Conservation (phyloP, 2,113 vertebrate species). For the Pithys albifrons region DNA sequence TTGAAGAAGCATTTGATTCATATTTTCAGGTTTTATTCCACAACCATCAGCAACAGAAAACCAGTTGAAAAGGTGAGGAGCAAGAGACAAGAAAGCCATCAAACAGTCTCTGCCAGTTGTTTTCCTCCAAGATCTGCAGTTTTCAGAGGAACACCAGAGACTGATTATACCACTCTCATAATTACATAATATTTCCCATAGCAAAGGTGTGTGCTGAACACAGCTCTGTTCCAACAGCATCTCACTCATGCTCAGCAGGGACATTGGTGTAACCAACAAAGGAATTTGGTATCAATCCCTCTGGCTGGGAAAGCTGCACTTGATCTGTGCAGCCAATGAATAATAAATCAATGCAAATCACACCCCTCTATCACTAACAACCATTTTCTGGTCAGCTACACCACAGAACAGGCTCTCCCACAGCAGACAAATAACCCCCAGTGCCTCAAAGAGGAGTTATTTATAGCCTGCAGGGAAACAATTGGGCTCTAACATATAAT, state of each 20-base stretch:
- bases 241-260: slow-evolving; percentile 16
- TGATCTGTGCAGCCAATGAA: slow-evolving; percentile 52
- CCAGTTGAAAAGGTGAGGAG: not conserved
- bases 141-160: not conserved
- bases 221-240: not conserved
- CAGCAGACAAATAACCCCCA: slow-evolving; percentile 29
- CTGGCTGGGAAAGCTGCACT: not conserved
- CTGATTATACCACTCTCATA: not conserved
- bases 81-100: not conserved
- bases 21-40: not conserved
- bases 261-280: slow-evolving; percentile 23
- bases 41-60: not conserved
- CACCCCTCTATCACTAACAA: slow-evolving; percentile 54
- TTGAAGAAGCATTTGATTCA: not conserved
- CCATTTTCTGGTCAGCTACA: slow-evolving; percentile 60
- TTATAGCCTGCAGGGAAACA: slow-evolving; percentile 40
- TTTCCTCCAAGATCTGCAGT: not conserved
- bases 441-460: slow-evolving; percentile 50
- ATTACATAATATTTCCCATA: not conserved
- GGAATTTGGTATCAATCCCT: slow-evolving; percentile 27
- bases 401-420: slow-evolving; percentile 28
- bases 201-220: not conserved
- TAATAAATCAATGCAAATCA: slow-evolving; percentile 69
- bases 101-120: not conserved
- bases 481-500: slow-evolving; percentile 20